A percentile compares a stretch with the other conserved stretches of the same genome.
These are phyloP conservation scores for Crossoptilon crossoptilon DNA, from an alignment of 2,797 vertebrate genomes.

Conservation along the genomic window DNA sequence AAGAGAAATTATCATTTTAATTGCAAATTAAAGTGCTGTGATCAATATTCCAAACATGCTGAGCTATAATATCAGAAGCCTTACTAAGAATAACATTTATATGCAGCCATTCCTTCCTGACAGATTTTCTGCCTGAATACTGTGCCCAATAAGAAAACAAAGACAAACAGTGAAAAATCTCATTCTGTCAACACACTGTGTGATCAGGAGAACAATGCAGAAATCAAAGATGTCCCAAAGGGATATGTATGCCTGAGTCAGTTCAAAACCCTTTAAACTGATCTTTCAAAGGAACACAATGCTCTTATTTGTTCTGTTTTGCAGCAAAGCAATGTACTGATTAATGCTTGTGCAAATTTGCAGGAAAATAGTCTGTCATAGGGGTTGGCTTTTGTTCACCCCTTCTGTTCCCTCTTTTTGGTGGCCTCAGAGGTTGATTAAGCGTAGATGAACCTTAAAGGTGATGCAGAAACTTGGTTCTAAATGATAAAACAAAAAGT, in stretches of 20 bases:
- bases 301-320: slow-evolving; percentile 62
- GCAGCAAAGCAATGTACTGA: slow-evolving; percentile 32
- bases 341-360: slow-evolving; percentile 46
- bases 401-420: background rate
- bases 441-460: background rate
- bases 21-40: slow-evolving; percentile 59
- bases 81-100: slow-evolving; percentile 54
- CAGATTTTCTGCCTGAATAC: slow-evolving; percentile 57
- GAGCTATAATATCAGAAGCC: slow-evolving; percentile 30
- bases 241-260: slow-evolving; percentile 52
- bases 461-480: background rate
- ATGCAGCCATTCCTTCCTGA: slow-evolving; percentile 52
- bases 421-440: background rate
- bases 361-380: background rate
- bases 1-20: slow-evolving; percentile 66
- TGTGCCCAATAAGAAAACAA: slow-evolving; percentile 5
- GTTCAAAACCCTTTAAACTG: slow-evolving; percentile 71
- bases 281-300: slow-evolving; percentile 67
- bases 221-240: slow-evolving; percentile 71
- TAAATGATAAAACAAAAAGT: background rate
- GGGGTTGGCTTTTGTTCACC: slow-evolving; percentile 22
- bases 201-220: slow-evolving; percentile 66
- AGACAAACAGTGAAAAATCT: slow-evolving; percentile 53
- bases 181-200: slow-evolving; percentile 45
- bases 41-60: slow-evolving; percentile 68